Evolutionary conservation across 1,140 invertebrate genomes (phyloP), one percentile per base, ranked within the genome.

Genomic region (Drosophila insularis): DNA sequence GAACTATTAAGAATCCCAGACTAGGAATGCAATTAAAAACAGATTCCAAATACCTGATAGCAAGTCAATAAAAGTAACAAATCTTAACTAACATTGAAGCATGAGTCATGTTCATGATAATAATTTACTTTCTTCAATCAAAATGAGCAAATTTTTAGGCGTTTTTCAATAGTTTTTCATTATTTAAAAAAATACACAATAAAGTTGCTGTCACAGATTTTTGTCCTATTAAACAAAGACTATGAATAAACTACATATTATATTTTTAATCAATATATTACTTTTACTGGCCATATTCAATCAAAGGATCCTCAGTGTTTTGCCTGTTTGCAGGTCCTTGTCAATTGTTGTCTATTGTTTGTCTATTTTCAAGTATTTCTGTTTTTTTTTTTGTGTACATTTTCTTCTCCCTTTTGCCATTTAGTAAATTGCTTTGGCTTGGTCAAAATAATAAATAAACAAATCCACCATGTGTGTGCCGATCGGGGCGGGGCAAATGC

Each of bases 401-500:
- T 67, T 54, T 70, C 61, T 54, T 70, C 61, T 63, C 62, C 54
- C 69, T 67, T 70, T 64, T 79, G 69, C 67, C 79, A 87, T 86
- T 86, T 87, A 86, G 82, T 70, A 86, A 86, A 86, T 86, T 86
- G 82, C 82, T 86, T 27, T 80, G 73, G 82, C 82, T 87, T 86
- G 87, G 82, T 86, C 79, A 82, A 86, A 87, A 86, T 89, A 86
- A 86, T 87, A 86, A 86, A 86, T 86, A 87, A 86, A 87, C 82
- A 86, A 86, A 86, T 86, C 71, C 50, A 55, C 64, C 64, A 55
- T 39, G 43, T 78, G 35, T 31, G 59, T 68, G 39, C 58, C 4
- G 53, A 69, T 59, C 43, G 55, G 62, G 60, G 46, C 46, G 55
- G 53, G 55, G 67, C 61, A 67, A 71, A 74, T 89, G 84, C 84